A percentile compares a stretch with the other conserved stretches of the same genome.
Conservation (phyloP, 2,113 vertebrate species). For the Elaphurus davidianus region DNA sequence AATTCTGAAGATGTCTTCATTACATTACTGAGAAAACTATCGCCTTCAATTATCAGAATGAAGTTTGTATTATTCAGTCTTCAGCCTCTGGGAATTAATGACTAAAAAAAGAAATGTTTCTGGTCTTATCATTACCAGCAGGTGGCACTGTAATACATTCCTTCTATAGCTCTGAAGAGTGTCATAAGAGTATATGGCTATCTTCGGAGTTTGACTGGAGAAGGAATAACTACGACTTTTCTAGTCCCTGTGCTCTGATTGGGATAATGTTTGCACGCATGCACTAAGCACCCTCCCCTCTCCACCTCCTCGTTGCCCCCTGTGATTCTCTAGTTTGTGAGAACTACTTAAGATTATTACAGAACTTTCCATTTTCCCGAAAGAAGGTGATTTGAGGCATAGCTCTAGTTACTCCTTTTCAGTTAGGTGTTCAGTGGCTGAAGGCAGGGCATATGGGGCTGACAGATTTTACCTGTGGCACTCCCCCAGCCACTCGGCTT, state of each 20-base stretch:
- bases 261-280: background rate
- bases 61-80: slow-evolving; percentile 30
- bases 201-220: background rate
- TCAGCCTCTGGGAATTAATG: slow-evolving; percentile 16
- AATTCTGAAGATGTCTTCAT: slow-evolving; percentile 20
- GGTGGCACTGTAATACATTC: slow-evolving; percentile 70
- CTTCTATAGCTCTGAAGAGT: slow-evolving; percentile 11
- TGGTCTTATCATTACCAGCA: slow-evolving; percentile 55
- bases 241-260: background rate
- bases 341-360: background rate
- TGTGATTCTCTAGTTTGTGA: slow-evolving; percentile 3
- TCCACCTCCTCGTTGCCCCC: rapidly evolving
- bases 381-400: background rate
- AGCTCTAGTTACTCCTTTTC: background rate
- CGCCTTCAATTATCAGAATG: background rate
- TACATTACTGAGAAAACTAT: background rate
- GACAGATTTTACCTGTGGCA: background rate
- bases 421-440: background rate
- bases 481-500: background rate
- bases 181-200: background rate
- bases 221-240: slow-evolving; percentile 7
- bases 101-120: slow-evolving; percentile 1
- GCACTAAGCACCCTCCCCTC: background rate
- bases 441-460: background rate
- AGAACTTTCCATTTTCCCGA: slow-evolving; percentile 25